These are phyloP conservation scores for Sinohyriopsis cumingii DNA, from an alignment of 2,888 invertebrate genomes.

Conservation along the genomic window DNA sequence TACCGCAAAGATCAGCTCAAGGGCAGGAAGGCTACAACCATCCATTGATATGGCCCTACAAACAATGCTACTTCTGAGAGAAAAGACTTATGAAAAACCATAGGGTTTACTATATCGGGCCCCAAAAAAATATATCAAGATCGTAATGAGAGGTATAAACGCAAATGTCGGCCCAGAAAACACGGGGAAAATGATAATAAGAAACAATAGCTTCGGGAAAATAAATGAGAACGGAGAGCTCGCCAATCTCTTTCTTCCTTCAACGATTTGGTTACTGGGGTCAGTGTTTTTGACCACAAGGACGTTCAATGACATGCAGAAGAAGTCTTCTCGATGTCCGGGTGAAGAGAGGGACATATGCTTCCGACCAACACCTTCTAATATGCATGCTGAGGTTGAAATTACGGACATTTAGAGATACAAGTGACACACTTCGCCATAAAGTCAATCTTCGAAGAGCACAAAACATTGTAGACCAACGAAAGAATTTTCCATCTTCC, in stretches of 20 bases:
- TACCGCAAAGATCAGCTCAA: too few relatives aligned
- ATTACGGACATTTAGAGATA: background rate
- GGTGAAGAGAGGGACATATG: conserved; percentile 1
- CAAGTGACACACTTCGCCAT: background rate
- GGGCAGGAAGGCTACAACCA: too few relatives aligned
- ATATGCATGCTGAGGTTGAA: conserved; percentile 2
- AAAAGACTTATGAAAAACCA: too few relatives aligned
- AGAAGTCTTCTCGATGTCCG: conserved; percentile 4
- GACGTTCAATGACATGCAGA: conserved; percentile 12
- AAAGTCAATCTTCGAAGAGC: background rate
- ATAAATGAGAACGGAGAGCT: conserved; percentile 9
- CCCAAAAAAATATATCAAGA: too few relatives aligned
- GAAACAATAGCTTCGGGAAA: too few relatives aligned
- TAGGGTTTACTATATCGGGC: too few relatives aligned
- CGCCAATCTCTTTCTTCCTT: background rate
- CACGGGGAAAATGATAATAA: too few relatives aligned
- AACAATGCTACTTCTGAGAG: too few relatives aligned
- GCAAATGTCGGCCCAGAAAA: too few relatives aligned
- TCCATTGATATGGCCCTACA: too few relatives aligned
- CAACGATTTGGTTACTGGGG: conserved; percentile 11
- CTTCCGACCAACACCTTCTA: conserved; percentile 9
- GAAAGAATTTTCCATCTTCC: background rate
- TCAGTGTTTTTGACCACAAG: conserved; percentile 13
- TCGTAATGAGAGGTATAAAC: too few relatives aligned
- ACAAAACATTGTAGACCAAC: background rate